A percentile compares a stretch with the other conserved stretches of the same genome.
Evolutionary conservation across 23 tunicate genomes (phyloP).

Genomic region (Styela clava): DNA sequence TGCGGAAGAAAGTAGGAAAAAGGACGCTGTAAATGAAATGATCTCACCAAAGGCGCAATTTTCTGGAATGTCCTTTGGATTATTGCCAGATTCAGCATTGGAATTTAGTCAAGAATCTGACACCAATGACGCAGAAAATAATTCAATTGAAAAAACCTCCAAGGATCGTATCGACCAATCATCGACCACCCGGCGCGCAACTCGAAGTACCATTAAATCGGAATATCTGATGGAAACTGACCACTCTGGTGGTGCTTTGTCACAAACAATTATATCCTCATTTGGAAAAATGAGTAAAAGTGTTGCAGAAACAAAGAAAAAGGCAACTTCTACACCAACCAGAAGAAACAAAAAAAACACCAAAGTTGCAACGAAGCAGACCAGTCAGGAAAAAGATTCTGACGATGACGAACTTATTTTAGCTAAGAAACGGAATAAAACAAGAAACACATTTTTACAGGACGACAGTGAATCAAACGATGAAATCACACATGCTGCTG

Average conservation of each 20-base stretch:
- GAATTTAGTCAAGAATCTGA: background rate
- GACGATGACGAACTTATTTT: background rate
- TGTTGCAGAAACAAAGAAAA: background rate
- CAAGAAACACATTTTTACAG: background rate
- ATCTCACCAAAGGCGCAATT: background rate
- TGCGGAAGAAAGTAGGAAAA: background rate
- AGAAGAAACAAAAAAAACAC: background rate
- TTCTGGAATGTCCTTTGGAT: background rate
- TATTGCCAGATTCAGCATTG: conserved; percentile 9
- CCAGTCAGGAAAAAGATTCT: background rate
- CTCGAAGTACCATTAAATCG: background rate
- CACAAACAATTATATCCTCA: background rate
- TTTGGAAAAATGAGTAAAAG: background rate
- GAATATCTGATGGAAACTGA: background rate
- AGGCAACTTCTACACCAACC: background rate
- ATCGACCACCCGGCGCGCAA: background rate
- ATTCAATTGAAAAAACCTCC: background rate
- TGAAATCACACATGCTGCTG: background rate
- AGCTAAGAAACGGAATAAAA: background rate
- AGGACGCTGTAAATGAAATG: background rate
- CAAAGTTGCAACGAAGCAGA: background rate
- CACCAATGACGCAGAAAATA: background rate
- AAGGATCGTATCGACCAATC: no score
- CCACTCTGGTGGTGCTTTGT: background rate
- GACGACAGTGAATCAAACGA: background rate